A percentile compares a stretch with the other conserved stretches of the same genome.
These are phyloP conservation scores for Zoanthus sansibaricus DNA, from an alignment of 92 coral and sea anemone species.

Conservation along the genomic window DNA sequence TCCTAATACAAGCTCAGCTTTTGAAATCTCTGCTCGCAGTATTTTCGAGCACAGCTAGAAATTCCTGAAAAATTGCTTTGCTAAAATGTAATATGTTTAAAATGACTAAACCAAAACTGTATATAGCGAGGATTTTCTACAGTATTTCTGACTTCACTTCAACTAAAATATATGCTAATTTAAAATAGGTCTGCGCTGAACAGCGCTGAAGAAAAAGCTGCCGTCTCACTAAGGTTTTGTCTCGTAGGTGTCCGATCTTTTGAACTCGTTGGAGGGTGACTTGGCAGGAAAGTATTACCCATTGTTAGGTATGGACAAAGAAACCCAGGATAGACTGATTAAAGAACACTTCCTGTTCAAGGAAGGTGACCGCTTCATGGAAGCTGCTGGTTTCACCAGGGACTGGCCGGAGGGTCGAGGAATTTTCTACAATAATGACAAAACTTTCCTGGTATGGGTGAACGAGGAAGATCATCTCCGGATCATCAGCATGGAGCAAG, in stretches of 20 bases:
- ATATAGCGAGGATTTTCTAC: too few relatives aligned
- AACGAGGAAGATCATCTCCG: constrained; percentile 96
- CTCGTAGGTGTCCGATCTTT: constrained; percentile 72
- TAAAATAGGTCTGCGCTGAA: too few relatives aligned
- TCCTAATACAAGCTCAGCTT: too few relatives aligned
- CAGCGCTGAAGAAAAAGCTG: neutral
- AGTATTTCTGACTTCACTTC: too few relatives aligned
- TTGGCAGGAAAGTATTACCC: constrained; percentile 89
- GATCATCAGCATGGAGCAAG: constrained; percentile 96
- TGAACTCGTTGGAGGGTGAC: constrained; percentile 83
- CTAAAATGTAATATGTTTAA: too few relatives aligned
- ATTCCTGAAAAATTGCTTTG: too few relatives aligned
- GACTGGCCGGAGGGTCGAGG: constrained; percentile 97
- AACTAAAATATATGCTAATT: too few relatives aligned
- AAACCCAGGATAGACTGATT: constrained; percentile 76
- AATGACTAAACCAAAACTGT: too few relatives aligned
- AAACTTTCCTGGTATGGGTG: constrained; percentile 95
- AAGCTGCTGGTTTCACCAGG: constrained; percentile 82
- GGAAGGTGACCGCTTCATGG: constrained; percentile 91
- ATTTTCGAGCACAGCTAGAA: too few relatives aligned
- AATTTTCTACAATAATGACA: constrained; percentile 89
- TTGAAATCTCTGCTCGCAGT: too few relatives aligned
- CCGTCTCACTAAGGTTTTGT: neutral
- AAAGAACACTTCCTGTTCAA: constrained; percentile 94
- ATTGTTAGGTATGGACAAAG: constrained; percentile 90